Evolutionary conservation across 2,113 vertebrate genomes (phyloP).

Genomic region (Syngnathus typhle): DNA sequence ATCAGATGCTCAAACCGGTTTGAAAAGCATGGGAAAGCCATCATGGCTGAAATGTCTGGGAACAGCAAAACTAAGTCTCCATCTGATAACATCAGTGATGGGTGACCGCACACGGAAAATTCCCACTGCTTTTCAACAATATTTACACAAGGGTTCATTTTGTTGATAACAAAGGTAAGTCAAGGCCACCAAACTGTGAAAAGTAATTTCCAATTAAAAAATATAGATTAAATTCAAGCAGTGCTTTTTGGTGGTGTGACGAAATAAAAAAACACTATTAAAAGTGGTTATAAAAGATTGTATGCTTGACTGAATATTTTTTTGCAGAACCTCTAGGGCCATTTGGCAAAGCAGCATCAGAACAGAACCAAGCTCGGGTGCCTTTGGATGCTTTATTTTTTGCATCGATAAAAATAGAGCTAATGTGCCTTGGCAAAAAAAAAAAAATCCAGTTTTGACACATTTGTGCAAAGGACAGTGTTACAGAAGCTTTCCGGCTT

Average conservation of each 20-base stretch:
- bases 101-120: constrained; percentile 26
- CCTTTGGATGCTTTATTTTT: not conserved
- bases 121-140: constrained; percentile 14
- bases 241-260: not conserved
- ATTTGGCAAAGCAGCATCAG: too few relatives aligned
- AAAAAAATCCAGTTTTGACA: not conserved
- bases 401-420: not conserved
- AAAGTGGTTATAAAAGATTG: not conserved
- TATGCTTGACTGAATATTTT: not conserved
- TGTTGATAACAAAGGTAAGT: not conserved
- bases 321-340: not conserved
- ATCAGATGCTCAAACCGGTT: constrained; percentile 31
- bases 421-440: too few relatives aligned
- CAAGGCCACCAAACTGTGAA: not conserved
- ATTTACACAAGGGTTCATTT: not conserved
- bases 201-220: not conserved
- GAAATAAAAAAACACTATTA: not conserved
- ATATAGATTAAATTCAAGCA: not conserved
- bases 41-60: constrained; percentile 43
- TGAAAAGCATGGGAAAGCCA: constrained; percentile 40
- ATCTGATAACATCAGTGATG: constrained; percentile 34
- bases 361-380: too few relatives aligned
- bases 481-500: not conserved
- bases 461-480: not conserved
- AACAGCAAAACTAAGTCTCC: constrained; percentile 36